Percentiles rank a stretch among this genome's conserved stretches.
phyloP scores from a whole-genome alignment of 1,140 invertebrate genomes.

The Neuroterus valhalla region DNA sequence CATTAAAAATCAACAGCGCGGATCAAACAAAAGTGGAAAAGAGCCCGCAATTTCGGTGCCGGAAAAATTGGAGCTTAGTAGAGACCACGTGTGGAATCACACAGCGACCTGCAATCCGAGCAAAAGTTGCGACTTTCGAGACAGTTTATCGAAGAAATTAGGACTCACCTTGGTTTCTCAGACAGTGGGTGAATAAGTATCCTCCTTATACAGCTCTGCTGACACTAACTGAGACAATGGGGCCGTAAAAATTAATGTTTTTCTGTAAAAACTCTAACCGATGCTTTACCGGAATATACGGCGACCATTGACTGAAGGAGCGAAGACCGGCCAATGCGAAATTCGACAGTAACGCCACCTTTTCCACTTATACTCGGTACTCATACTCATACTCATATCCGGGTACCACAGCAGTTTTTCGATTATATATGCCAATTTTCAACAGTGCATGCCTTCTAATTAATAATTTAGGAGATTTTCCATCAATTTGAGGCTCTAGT shows the following conservation, averaged over 20 bases:
- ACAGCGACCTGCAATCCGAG: constrained; percentile 39
- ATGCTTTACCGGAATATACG: constrained; percentile 60
- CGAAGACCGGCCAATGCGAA: constrained; percentile 57
- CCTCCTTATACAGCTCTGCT: constrained; percentile 41
- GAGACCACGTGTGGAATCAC: constrained; percentile 61
- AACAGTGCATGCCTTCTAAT: too few relatives aligned
- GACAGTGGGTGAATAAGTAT: constrained; percentile 27
- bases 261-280: constrained; percentile 61
- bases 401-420: too few relatives aligned
- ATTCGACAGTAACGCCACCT: neutral
- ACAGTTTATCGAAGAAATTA: neutral
- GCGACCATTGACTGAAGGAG: constrained; percentile 58
- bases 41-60: constrained; percentile 29
- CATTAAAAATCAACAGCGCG: neutral
- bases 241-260: constrained; percentile 58
- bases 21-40: neutral
- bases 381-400: too few relatives aligned
- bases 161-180: constrained; percentile 48
- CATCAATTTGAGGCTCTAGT: too few relatives aligned
- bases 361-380: neutral
- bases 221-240: constrained; percentile 52
- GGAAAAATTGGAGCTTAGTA: constrained; percentile 33
- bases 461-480: too few relatives aligned
- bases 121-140: constrained; percentile 14
- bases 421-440: too few relatives aligned